A percentile compares a stretch with the other conserved stretches of the same genome.
phyloP scores from a whole-genome alignment of 2,888 invertebrate species.

The Luffia ferchaultella region DNA sequence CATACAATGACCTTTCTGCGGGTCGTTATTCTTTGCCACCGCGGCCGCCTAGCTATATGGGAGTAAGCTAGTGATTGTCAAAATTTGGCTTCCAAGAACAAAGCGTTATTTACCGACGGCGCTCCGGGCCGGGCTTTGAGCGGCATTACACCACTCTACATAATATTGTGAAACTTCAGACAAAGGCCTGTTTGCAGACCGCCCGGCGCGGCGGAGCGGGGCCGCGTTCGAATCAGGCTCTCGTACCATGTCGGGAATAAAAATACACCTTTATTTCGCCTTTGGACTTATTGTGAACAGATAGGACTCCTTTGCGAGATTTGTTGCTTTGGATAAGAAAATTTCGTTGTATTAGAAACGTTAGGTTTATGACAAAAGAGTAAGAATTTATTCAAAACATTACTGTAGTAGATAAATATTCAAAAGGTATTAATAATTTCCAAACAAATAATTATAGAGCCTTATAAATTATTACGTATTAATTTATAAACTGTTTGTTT shows the following conservation, averaged over 20 bases:
- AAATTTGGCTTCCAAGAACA: constrained; percentile 68
- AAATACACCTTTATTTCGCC: not conserved
- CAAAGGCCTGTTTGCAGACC: constrained; percentile 50
- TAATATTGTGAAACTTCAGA: constrained; percentile 64
- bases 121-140: constrained; percentile 48
- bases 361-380: too few species aligned
- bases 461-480: too few species aligned
- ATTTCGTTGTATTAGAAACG: too few species aligned
- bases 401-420: too few species aligned
- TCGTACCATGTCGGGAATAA: not conserved
- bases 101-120: constrained; percentile 62
- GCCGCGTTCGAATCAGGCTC: not conserved
- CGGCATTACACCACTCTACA: constrained; percentile 63
- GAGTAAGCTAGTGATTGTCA: constrained; percentile 66
- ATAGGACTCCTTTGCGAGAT: not conserved
- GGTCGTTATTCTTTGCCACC: constrained; percentile 31
- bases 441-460: too few species aligned
- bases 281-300: not conserved
- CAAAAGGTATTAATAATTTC: too few species aligned
- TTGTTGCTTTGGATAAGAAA: too few species aligned
- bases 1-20: too few species aligned
- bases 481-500: too few species aligned
- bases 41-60: constrained; percentile 37
- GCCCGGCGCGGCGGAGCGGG: not conserved
- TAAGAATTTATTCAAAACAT: too few species aligned